Evolutionary conservation across 35 echinoderm and acorn worm genomes (phyloP), one percentile per base, ranked within the genome.

Genomic region (Diadema setosum): DNA sequence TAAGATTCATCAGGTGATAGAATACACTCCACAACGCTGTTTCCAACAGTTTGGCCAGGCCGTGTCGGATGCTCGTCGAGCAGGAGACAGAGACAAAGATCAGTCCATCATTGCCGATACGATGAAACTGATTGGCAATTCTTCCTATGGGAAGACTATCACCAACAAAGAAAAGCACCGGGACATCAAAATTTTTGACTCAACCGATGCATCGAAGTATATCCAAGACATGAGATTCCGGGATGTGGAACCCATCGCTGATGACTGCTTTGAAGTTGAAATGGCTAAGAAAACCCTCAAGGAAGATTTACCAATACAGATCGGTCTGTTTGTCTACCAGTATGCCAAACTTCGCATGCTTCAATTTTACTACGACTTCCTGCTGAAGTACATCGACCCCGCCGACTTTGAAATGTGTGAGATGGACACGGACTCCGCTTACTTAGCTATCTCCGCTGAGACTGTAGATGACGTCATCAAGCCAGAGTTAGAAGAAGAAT

Each of bases 31-130:
- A 18, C 44, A 69, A 84, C 2, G 8, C 5, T 90, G 80, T 67
- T 85, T 90, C 41, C 37, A 84, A 44, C 16, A 33, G 23, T 90
- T 90, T 84, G 81, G 88, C 15, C 44, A 90, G 24, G 57, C 48
- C 32, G 88, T 90, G 1, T 84, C 80, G 7, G 26, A 83, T 24
- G 78, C 88, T 0, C 50, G 58, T 11, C 31, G 75, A 7, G 73
- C 24, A 1, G 75, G 70, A 0, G 87, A 89, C 52, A 6, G 15
- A 32, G 46, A 89, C 34, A 75, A 42, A 5, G 81, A 75, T 23
- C 37, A 84, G 81, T 14, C 31, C 32, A 84, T 90, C 58, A 42
- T 90, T 40, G 88, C 80, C 0, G 88, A 90, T 18, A 90, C 80
- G 1, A n/a, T n/a, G n/a, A n/a, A n/a, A n/a, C n/a, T n/a, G n/a